Evolutionary conservation across 2,888 invertebrate genomes (phyloP).

Genomic region (Drosophila vallismaia): DNA sequence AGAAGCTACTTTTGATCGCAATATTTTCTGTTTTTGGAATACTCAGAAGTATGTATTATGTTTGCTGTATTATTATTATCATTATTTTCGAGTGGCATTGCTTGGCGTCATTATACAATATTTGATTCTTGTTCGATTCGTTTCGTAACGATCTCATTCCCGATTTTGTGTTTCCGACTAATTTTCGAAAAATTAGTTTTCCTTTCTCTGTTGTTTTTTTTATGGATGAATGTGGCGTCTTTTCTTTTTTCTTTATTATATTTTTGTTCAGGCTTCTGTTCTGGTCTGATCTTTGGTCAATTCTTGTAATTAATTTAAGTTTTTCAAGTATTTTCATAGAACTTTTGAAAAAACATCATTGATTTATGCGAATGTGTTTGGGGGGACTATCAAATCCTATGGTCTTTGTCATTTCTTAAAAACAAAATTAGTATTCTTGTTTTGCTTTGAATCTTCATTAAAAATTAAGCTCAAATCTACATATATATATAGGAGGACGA

Average conservation of each 20-base stretch:
- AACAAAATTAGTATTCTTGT: constrained; percentile 20
- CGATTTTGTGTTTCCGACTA: constrained; percentile 12
- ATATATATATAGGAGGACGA: background rate
- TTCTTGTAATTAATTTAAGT: constrained; percentile 24
- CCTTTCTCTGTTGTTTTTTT: constrained; percentile 25
- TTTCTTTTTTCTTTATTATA: constrained; percentile 51
- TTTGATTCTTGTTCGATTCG: constrained; percentile 29
- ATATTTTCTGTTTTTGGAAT: constrained; percentile 22
- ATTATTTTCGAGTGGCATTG: constrained; percentile 51
- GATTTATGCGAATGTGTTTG: constrained; percentile 37
- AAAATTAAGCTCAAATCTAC: constrained; percentile 36
- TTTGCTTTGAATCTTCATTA: constrained; percentile 27
- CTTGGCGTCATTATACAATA: constrained; percentile 30
- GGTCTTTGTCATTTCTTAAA: constrained; percentile 8
- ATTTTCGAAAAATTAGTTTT: constrained; percentile 25
- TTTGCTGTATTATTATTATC: constrained; percentile 52
- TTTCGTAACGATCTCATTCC: constrained; percentile 2
- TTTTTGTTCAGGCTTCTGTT: constrained; percentile 25
- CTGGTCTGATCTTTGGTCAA: constrained; percentile 42
- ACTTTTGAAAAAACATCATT: constrained; percentile 69
- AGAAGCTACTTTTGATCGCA: background rate
- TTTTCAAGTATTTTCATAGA: constrained; percentile 66
- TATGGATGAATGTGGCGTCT: constrained; percentile 73
- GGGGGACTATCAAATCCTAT: constrained; percentile 14
- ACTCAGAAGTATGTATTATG: constrained; percentile 47